Evolutionary conservation across 2,113 vertebrate genomes (phyloP).

Genomic region (Scophthalmus maximus): DNA sequence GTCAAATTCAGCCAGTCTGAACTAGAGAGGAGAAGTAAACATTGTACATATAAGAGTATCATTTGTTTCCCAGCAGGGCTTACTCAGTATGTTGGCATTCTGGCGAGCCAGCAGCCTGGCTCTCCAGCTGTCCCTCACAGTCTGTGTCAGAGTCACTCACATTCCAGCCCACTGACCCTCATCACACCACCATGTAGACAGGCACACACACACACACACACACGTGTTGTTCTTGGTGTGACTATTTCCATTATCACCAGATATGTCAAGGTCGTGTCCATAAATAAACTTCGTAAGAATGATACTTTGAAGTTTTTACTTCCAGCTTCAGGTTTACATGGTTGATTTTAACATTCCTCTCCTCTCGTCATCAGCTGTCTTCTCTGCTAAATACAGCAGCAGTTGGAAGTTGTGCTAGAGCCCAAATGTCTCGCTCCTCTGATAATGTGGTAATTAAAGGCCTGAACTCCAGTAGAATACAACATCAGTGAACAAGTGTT

Average conservation of each 20-base stretch:
- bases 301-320: too few species aligned
- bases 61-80: constrained; percentile 20
- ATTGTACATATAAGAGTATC: too few species aligned
- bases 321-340: neutral
- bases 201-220: constrained; percentile 1
- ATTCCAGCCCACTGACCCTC: constrained; percentile 74
- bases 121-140: constrained; percentile 68
- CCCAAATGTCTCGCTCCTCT: constrained; percentile 41
- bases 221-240: constrained; percentile 53
- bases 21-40: too few species aligned
- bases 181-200: constrained; percentile 34
- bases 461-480: neutral
- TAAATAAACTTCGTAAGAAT: neutral
- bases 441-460: constrained; percentile 75
- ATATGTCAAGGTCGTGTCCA: constrained; percentile 27
- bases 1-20: too few species aligned
- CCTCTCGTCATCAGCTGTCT: neutral
- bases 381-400: constrained; percentile 6
- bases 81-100: constrained; percentile 36
- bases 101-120: constrained; percentile 10
- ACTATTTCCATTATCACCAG: constrained; percentile 55
- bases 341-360: neutral
- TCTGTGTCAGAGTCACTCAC: constrained; percentile 58
- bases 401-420: constrained; percentile 31
- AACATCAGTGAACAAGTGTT: constrained; percentile 9